Evolutionary conservation across 2,888 invertebrate species (phyloP).

Genomic region (Melipona beecheii): DNA sequence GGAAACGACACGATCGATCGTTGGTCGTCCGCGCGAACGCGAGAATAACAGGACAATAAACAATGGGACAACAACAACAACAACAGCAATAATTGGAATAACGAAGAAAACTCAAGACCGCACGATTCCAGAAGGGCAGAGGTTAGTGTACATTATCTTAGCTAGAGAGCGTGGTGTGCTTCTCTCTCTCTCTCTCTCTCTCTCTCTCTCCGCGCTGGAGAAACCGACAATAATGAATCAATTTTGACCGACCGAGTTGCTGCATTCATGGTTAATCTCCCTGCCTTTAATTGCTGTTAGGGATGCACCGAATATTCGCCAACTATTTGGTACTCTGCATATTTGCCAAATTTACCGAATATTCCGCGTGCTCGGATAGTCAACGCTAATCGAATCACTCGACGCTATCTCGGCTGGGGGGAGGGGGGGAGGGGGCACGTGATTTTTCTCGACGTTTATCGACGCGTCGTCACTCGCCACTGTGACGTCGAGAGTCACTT

Average conservation of each 20-base stretch:
- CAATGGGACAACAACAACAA: not conserved
- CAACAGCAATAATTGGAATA: conserved; percentile 31
- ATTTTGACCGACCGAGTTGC: conserved; percentile 67
- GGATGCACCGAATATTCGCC: conserved; percentile 69
- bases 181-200: not conserved
- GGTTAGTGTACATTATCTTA: conserved; percentile 55
- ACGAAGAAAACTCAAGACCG: conserved; percentile 45
- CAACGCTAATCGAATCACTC: conserved; percentile 52
- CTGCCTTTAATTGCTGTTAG: conserved; percentile 70
- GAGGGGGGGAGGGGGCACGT: no score
- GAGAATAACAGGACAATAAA: not conserved
- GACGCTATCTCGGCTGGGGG: not conserved
- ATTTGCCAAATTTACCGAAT: conserved; percentile 69
- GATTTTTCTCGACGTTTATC: conserved; percentile 3
- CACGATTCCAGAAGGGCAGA: conserved; percentile 20
- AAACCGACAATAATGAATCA: conserved; percentile 69
- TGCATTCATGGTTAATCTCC: conserved; percentile 70
- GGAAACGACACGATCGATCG: not conserved
- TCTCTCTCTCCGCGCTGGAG: conserved; percentile 22
- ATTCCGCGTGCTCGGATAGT: conserved; percentile 61
- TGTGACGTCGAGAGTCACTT: not conserved
- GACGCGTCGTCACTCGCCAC: not conserved
- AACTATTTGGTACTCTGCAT: conserved; percentile 70
- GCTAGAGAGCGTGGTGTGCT: conserved; percentile 20
- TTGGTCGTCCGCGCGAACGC: not conserved